phyloP scores from a whole-genome alignment of 2,113 vertebrate genomes.

The Australoheros scitulus region DNA sequence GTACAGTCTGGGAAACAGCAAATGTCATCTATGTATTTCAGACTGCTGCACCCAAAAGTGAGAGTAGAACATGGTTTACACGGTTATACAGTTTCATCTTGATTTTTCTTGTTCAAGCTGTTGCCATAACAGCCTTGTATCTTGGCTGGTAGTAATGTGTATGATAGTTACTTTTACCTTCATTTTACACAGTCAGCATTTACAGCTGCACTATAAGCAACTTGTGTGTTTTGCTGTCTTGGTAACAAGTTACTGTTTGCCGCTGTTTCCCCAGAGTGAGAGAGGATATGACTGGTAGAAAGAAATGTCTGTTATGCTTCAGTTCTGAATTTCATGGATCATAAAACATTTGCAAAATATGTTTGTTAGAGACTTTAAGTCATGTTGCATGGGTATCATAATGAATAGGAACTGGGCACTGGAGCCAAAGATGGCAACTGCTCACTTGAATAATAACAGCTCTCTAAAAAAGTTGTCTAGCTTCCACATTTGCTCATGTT shows the following conservation, averaged over 20 bases:
- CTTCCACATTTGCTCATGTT: background rate
- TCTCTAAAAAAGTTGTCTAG: rapidly evolving
- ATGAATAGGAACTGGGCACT: background rate
- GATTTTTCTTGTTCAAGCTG: background rate
- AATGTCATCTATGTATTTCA: background rate
- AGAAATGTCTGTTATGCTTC: background rate
- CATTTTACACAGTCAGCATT: background rate
- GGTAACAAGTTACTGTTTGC: background rate
- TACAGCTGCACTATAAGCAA: background rate
- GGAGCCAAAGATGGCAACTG: background rate
- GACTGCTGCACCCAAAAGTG: background rate
- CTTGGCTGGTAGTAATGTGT: background rate
- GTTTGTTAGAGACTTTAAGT: conserved; percentile 7
- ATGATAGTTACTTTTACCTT: background rate
- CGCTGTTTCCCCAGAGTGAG: background rate
- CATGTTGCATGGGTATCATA: background rate
- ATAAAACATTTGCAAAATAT: background rate
- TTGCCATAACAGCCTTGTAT: background rate
- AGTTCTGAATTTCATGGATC: background rate
- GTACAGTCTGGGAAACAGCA: background rate
- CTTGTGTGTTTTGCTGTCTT: background rate
- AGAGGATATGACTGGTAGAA: background rate
- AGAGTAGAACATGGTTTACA: background rate
- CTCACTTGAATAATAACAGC: background rate
- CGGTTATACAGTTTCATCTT: background rate